These are phyloP conservation scores for Paramormyrops hopkinsi DNA, from an alignment of 2,797 vertebrate genomes.

Conservation along the genomic window DNA sequence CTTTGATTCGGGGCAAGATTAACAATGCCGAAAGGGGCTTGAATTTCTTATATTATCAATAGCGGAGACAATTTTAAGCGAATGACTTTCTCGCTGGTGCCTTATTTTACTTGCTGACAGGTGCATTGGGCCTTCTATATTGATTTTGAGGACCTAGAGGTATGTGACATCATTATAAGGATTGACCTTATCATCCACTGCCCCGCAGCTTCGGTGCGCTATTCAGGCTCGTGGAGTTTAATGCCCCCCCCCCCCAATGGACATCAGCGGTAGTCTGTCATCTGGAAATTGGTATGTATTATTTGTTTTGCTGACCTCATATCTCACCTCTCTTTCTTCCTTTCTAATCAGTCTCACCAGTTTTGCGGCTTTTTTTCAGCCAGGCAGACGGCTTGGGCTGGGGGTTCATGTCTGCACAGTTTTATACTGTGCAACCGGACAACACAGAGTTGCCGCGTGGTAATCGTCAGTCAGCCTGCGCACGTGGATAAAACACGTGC, in stretches of 20 bases:
- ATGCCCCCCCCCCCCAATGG: constrained; percentile 41
- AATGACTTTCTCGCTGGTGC: constrained; percentile 44
- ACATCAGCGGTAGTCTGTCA: constrained; percentile 39
- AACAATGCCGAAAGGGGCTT: constrained; percentile 52
- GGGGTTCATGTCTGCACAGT: background rate
- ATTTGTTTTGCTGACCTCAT: constrained; percentile 67
- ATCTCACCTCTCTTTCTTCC: constrained; percentile 44
- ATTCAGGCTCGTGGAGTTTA: constrained; percentile 37
- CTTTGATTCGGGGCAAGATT: constrained; percentile 42
- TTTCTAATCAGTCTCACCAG: constrained; percentile 42
- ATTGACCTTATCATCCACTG: constrained; percentile 65
- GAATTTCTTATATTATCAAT: constrained; percentile 61
- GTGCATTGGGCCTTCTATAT: constrained; percentile 53
- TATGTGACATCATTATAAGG: constrained; percentile 72
- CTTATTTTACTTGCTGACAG: constrained; percentile 63
- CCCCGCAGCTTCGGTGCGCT: constrained; percentile 54
- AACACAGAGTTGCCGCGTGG: background rate
- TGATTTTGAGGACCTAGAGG: constrained; percentile 67
- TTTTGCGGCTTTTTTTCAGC: constrained; percentile 18
- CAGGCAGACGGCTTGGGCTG: background rate
- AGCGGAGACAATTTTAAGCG: constrained; percentile 49
- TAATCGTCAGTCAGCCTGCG: background rate
- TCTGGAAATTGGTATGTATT: constrained; percentile 59
- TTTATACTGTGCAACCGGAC: background rate
- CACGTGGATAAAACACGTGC: background rate